A percentile compares a stretch with the other conserved stretches of the same genome.
Evolutionary conservation across 2,888 invertebrate species (phyloP).

Genomic region (Conistra vaccinii): DNA sequence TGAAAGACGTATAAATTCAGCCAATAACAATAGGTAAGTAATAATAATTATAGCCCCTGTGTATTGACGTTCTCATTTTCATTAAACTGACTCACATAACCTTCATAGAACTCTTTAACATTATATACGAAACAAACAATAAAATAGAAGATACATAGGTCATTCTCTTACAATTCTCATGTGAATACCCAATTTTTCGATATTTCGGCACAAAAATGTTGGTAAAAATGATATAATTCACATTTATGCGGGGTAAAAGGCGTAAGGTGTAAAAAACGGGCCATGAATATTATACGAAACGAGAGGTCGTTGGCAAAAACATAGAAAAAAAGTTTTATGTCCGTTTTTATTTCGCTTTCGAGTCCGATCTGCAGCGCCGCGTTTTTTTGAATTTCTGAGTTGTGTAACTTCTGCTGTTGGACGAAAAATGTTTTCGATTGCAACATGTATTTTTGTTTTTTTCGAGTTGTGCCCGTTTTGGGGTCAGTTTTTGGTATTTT

Average conservation of each 20-base stretch:
- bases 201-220: constrained; percentile 61
- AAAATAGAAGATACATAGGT: constrained; percentile 36
- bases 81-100: neutral
- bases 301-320: constrained; percentile 68
- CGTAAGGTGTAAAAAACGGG: constrained; percentile 70
- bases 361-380: constrained; percentile 34
- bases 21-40: neutral
- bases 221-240: constrained; percentile 69
- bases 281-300: constrained; percentile 75
- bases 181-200: constrained; percentile 54
- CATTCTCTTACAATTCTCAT: constrained; percentile 33
- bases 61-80: neutral
- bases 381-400: constrained; percentile 63
- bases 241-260: constrained; percentile 65
- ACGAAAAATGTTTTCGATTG: constrained; percentile 54
- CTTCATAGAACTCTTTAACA: constrained; percentile 9
- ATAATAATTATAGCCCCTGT: neutral
- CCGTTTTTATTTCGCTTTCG: constrained; percentile 66
- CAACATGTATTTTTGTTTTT: constrained; percentile 27
- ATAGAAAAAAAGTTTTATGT: constrained; percentile 68
- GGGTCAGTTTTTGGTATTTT: constrained; percentile 4
- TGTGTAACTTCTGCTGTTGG: constrained; percentile 62
- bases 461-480: constrained; percentile 13
- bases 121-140: constrained; percentile 21
- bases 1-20: neutral